Conservation (phyloP, 92 coral and sea anemone species). For the Pocillopora meandrina region DNA sequence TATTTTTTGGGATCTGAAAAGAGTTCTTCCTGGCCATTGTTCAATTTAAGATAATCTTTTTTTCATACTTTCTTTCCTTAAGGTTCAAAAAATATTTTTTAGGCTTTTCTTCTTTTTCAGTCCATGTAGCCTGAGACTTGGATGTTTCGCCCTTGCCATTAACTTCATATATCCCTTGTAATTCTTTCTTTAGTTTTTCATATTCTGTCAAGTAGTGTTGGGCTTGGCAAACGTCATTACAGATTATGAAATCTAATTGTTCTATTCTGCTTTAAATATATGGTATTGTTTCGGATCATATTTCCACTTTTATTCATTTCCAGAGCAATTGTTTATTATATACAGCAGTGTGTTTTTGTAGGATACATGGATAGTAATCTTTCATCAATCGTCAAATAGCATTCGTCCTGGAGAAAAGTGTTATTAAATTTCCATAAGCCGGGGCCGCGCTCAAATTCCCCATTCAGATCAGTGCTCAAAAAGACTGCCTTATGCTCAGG, state of each 20-base stretch:
- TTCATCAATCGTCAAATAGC: too few relatives aligned
- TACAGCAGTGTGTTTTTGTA: too few relatives aligned
- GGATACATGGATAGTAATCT: too few relatives aligned
- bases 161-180: slow-evolving; percentile 2
- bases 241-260: slow-evolving; percentile 8
- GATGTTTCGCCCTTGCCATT: slow-evolving; percentile 5
- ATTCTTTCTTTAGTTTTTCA: slow-evolving; percentile 8
- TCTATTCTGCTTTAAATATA: not conserved
- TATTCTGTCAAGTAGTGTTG: not conserved
- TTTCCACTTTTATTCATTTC: too few relatives aligned
- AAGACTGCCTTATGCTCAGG: too few relatives aligned
- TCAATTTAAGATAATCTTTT: not conserved
- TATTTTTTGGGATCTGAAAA: not conserved
- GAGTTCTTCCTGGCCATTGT: slow-evolving; percentile 1
- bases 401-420: too few relatives aligned
- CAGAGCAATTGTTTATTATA: too few relatives aligned
- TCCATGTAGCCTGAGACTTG: slow-evolving; percentile 13
- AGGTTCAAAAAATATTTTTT: not conserved
- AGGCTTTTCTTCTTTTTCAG: not conserved
- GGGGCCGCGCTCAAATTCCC: too few relatives aligned
- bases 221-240: slow-evolving; percentile 13
- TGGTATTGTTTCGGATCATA: too few relatives aligned
- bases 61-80: slow-evolving; percentile 1
- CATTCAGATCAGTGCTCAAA: too few relatives aligned
- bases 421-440: too few relatives aligned